Evolutionary conservation across 1,140 invertebrate genomes (phyloP), one percentile per base, ranked within the genome.

Genomic region (Drosophila kikkawai): DNA sequence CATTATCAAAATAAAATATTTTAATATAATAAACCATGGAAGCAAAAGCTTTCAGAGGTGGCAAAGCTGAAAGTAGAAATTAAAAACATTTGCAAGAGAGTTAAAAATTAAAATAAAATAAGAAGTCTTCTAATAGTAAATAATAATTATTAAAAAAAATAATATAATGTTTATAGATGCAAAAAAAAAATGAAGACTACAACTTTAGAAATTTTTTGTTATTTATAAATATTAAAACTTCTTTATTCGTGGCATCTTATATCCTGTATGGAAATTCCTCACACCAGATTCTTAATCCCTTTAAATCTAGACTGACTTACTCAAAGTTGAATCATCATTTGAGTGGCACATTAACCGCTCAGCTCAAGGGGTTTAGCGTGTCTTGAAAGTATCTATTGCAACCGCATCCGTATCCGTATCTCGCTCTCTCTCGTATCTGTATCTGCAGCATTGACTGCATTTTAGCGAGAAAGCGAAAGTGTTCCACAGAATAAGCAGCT

Each of bases 391-490:
- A 68, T 64, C 58, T 64, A n/a, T 44, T n/a, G 29, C 29, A 44
- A 5, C 2, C 4, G 26, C 32, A 60, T 59, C 29, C 19, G 29
- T 29, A 63, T 48, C 48, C 19, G 55, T 70, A 47, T 42, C 64
- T 50, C 15, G 1, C 37, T n/a, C 39, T 4, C 32, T 37, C n/a
- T 17, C 22, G 45, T 36, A 50, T 68, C 63, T 32, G 66, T 41
- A 50, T 7, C 29, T 64, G n/a, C 37, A 12, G 19, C 58, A 37
- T 22, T n/a, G 58, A 47, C 42, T 67, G 68, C 65, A 64, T 68
- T 68, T 64, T 36, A 22, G 17, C 13, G 48, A 29, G 67, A 86
- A 58, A 86, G 55, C 44, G 80, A 86, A 83, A 86, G 84, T 86
- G 83, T 87, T 80, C 74, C 58, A 60, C 45, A 78, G 44, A 66